These are phyloP conservation scores for Leucophora obtusa DNA, from an alignment of 2,888 invertebrate genomes.

Conservation along the genomic window DNA sequence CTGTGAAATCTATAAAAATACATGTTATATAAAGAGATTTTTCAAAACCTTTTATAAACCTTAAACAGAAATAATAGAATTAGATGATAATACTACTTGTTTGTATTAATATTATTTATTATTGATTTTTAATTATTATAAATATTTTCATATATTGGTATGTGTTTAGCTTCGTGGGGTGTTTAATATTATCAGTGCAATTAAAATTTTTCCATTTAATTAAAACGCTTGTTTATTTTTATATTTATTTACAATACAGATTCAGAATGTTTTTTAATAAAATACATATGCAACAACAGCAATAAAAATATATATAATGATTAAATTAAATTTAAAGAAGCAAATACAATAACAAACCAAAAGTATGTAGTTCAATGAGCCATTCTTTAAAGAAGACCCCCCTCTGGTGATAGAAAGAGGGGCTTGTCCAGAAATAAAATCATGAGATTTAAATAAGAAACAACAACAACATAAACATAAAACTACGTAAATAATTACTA, in stretches of 20 bases:
- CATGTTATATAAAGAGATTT: too few relatives aligned
- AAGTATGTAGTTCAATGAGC: constrained; percentile 35
- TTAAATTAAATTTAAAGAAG: background rate
- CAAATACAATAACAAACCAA: constrained; percentile 1
- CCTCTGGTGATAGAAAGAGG: background rate
- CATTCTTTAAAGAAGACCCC: constrained; percentile 3
- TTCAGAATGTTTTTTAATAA: constrained; percentile 7
- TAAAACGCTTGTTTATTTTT: constrained; percentile 44
- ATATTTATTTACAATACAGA: constrained; percentile 26
- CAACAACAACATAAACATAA: background rate
- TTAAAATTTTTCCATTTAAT: constrained; percentile 61
- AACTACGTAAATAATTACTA: background rate
- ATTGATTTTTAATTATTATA: constrained; percentile 40
- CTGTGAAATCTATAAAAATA: too few relatives aligned
- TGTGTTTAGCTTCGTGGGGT: constrained; percentile 55
- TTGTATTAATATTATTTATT: constrained; percentile 18
- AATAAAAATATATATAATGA: constrained; percentile 16
- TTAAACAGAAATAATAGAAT: background rate
- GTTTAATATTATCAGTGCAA: constrained; percentile 50
- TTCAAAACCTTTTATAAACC: too few relatives aligned
- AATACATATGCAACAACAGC: constrained; percentile 1
- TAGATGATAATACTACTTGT: background rate
- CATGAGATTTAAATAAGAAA: background rate
- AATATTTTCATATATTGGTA: constrained; percentile 5
- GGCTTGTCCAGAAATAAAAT: constrained; percentile 38